Base-by-base conservation (phyloP, 2,113 vertebrate genomes). In the Merops nubicus region DNA sequence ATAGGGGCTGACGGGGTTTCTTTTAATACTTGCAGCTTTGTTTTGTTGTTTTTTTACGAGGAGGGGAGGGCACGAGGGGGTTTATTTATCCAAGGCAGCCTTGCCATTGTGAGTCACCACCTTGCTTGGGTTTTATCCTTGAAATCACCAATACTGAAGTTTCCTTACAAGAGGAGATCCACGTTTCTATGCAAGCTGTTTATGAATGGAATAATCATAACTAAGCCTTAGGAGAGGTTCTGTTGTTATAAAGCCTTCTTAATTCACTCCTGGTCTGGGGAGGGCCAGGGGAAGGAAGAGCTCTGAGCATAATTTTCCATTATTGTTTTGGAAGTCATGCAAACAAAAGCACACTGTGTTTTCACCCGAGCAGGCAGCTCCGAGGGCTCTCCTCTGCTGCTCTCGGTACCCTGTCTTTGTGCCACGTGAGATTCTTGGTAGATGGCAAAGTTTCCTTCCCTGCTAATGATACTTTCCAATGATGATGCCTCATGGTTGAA, bases 161-260 rank as follows among this genome's bases (percentile, higher is more conserved):
- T 82, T 8, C 3, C n/a, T 51, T 79, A 5, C 38, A 59, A 12
- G 11, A 43, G 43, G 56, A 82, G 69, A 53, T 23, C 6, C 4
- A 0, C 12, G 0, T 29, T 64, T 43, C 25, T 20, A 1, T 6
- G 0, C 6, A 25, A 51, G 50, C 45, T 75, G 1, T 64, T 85
- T 28, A 16, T 82, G 81, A 88, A 68, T 85, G 81, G 42, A 85
- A 29, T 23, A 9, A 3, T 20, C 26, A 62, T 16, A 3, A 29
- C n/a, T 36, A 50, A 48, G 17, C 43, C 18, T 62, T 31, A 5
- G 22, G 0, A 15, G 83, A 34, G 40, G 16, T 38, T 70, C 47
- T 89, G 51, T 51, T 72, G 33, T 12, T 75, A 20, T 1, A 31
- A 72, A 38, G 25, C 6, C 1, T n/a, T 50, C 48, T 68, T 17